Evolutionary conservation across 1,140 invertebrate species (phyloP), one percentile per base, ranked within the genome.

Genomic region (Aricia agestis): DNA sequence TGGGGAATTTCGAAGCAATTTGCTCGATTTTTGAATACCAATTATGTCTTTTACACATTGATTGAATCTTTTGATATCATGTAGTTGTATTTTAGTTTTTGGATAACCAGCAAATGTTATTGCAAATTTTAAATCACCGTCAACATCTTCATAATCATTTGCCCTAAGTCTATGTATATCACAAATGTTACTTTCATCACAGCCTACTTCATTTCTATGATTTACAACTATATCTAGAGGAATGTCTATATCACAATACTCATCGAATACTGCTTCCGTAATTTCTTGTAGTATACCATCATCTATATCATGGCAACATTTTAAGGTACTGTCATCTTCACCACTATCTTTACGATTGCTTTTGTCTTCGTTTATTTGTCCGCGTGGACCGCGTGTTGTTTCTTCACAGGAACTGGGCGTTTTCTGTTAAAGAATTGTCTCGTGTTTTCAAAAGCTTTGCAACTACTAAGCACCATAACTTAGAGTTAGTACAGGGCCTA

Each of bases 21-120:
- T 81, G 3, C 80, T 81, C 67, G 89, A 86, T 5, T 86, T 59
- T 57, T 90, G 88, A 85, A 87, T 90, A 61, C 89, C 82, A 6
- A 85, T 83, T 0, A 90, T 75, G 13, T 82, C 81, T 15, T 77
- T 79, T 0, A 90, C 25, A 1, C 77, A 81, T 1, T 74, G 74
- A 66, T 84, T 84, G 31, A 90, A 90, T 11, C 74, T 69, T 41
- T 83, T 79, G 82, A 90, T 88, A 59, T 88, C 82, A 42, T 78
- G 77, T 6, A 90, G 63, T 1, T 76, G 71, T 78, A 90, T 88
- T 66, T 86, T 89, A 0, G 76, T 78, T 72, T 86, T 89, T 0
- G 88, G 88, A 58, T 90, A 90, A 0, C 83, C 86, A 5, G 81
- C 81, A 69, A 85, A 72, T 31, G 82, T 84, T 58, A 90, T 76